Evolutionary conservation across 2,797 vertebrate species (phyloP).

Genomic region (Champsocephalus gunnari): DNA sequence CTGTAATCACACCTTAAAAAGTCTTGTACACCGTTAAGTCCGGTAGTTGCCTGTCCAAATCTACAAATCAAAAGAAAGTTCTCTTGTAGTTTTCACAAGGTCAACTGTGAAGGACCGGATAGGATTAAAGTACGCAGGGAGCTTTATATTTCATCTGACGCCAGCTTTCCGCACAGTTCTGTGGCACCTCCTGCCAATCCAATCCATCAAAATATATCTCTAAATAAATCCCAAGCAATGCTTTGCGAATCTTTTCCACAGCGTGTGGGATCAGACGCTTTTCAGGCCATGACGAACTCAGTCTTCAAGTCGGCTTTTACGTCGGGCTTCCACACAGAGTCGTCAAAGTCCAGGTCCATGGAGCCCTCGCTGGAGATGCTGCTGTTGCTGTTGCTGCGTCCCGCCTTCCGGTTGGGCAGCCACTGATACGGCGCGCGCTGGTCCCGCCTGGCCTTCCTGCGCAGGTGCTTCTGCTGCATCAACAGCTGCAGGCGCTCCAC

Average conservation of each 20-base stretch:
- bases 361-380: slow-evolving; percentile 92
- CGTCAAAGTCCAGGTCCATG: slow-evolving; percentile 96
- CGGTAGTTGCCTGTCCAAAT: slow-evolving; percentile 70
- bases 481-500: slow-evolving; percentile 96
- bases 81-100: slow-evolving; percentile 65
- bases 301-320: slow-evolving; percentile 98
- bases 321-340: slow-evolving; percentile 96
- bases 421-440: slow-evolving; percentile 93
- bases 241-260: slow-evolving; percentile 32
- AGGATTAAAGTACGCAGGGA: slow-evolving; percentile 66
- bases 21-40: slow-evolving; percentile 65
- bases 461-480: slow-evolving; percentile 96
- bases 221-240: slow-evolving; percentile 63
- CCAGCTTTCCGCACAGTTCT: slow-evolving; percentile 59
- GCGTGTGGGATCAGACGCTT: not conserved
- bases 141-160: slow-evolving; percentile 41
- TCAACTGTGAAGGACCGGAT: slow-evolving; percentile 69
- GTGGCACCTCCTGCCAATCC: slow-evolving; percentile 52
- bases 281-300: slow-evolving; percentile 95
- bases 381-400: slow-evolving; percentile 94
- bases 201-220: slow-evolving; percentile 48
- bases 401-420: slow-evolving; percentile 93
- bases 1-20: slow-evolving; percentile 48
- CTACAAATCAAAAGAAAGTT: slow-evolving; percentile 70
- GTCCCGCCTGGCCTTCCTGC: slow-evolving; percentile 94